Evolutionary conservation across 2,797 vertebrate genomes (phyloP).

Genomic region (Vultur gryphus): DNA sequence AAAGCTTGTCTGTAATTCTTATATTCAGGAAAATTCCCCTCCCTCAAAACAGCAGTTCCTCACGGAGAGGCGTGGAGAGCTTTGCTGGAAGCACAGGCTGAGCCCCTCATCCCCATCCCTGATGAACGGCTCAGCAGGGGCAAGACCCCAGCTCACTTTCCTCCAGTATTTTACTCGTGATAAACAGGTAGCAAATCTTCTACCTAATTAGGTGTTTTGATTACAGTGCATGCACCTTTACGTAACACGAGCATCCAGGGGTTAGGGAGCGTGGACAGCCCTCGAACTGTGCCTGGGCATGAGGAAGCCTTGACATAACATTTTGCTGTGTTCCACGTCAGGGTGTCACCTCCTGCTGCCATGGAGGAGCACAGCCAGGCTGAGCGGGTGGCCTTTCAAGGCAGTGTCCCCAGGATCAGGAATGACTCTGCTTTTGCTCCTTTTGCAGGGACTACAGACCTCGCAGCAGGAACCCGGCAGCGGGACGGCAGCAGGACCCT

Average conservation of each 20-base stretch:
- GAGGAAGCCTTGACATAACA: neutral
- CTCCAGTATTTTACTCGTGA: neutral
- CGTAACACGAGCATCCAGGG: neutral
- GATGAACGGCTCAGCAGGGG: neutral
- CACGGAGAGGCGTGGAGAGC: neutral
- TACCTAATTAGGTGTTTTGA: neutral
- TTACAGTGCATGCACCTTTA: neutral
- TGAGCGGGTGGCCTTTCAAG: neutral
- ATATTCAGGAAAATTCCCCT: neutral
- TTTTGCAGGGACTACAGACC: neutral
- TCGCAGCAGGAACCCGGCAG: neutral
- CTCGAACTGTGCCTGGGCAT: neutral
- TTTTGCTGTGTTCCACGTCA: neutral
- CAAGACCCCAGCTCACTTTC: neutral
- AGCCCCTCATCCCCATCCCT: neutral
- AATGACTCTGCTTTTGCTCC: neutral
- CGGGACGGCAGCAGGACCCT: neutral
- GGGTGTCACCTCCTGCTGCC: neutral
- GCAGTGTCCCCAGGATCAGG: neutral
- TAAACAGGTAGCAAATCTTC: neutral
- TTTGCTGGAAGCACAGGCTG: neutral
- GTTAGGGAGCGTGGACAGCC: neutral
- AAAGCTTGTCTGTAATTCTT: neutral
- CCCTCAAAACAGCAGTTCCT: neutral
- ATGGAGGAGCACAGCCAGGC: neutral